phyloP scores from a whole-genome alignment of 2,113 vertebrate species.

The Sinosuthora webbiana region DNA sequence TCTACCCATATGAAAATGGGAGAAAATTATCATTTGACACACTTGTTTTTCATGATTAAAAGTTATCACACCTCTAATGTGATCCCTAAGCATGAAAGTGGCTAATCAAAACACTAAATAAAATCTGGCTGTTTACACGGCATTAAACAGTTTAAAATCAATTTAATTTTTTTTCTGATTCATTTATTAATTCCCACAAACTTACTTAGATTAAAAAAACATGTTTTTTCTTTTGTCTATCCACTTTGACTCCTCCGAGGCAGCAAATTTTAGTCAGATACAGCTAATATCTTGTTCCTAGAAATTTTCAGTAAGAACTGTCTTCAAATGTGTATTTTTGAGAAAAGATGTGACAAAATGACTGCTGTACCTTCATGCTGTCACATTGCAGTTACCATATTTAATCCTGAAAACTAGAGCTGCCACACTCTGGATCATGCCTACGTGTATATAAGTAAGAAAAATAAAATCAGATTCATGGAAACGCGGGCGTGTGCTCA shows the following conservation, averaged over 20 bases:
- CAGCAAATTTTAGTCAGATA: neutral
- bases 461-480: neutral
- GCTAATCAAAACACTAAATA: neutral
- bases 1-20: neutral
- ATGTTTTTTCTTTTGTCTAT: neutral
- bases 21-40: neutral
- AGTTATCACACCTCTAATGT: neutral
- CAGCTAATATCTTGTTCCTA: neutral
- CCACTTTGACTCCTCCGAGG: slow-evolving; percentile 27
- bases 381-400: neutral
- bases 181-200: slow-evolving; percentile 12
- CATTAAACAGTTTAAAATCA: neutral
- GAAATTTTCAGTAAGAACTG: neutral
- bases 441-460: neutral
- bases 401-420: neutral
- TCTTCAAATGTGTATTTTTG: neutral
- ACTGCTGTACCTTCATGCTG: neutral
- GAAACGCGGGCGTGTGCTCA: accelerated
- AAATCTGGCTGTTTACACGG: neutral
- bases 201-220: neutral
- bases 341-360: neutral
- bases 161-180: neutral
- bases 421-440: neutral
- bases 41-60: neutral
- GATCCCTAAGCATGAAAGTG: neutral